Percentiles rank a stretch among this genome's conserved stretches.
phyloP scores from a whole-genome alignment of 1,140 invertebrate species.

The Theocolax elegans region DNA sequence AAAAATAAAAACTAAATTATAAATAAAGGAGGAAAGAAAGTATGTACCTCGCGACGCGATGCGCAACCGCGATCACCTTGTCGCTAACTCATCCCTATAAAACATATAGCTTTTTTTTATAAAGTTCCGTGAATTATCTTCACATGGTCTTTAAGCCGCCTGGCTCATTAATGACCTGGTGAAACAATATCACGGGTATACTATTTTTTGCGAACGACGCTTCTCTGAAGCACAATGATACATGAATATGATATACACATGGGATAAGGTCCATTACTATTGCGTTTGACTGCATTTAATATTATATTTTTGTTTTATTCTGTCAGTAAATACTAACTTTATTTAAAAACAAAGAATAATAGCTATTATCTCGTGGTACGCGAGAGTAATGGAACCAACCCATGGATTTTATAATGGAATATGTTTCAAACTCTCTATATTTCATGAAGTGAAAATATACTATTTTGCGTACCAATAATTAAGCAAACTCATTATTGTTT shows the following conservation, averaged over 20 bases:
- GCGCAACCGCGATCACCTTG: slow-evolving; percentile 32
- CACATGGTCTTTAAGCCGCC: slow-evolving; percentile 17
- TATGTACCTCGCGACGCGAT: slow-evolving; percentile 38
- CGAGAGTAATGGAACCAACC: too few relatives aligned
- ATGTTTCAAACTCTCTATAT: too few relatives aligned
- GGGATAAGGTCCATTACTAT: slow-evolving; percentile 11
- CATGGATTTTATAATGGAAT: too few relatives aligned
- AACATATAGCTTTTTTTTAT: background rate
- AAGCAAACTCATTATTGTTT: too few relatives aligned
- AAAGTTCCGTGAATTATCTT: slow-evolving; percentile 12
- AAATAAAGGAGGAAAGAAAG: background rate
- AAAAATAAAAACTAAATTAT: background rate
- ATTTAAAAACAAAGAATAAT: too few relatives aligned
- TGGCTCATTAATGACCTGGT: slow-evolving; percentile 31
- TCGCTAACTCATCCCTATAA: slow-evolving; percentile 35
- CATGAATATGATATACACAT: slow-evolving; percentile 23
- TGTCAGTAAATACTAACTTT: too few relatives aligned
- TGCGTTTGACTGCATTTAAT: background rate
- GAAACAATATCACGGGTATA: slow-evolving; percentile 27
- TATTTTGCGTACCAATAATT: too few relatives aligned
- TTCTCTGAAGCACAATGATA: slow-evolving; percentile 31
- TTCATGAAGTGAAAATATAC: too few relatives aligned
- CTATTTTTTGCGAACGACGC: slow-evolving; percentile 1
- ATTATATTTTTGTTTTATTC: too few relatives aligned
- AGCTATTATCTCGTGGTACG: too few relatives aligned